Evolutionary conservation across 2,888 invertebrate genomes (phyloP), one percentile per base, ranked within the genome.

Genomic region (Trichogramma evanescens): DNA sequence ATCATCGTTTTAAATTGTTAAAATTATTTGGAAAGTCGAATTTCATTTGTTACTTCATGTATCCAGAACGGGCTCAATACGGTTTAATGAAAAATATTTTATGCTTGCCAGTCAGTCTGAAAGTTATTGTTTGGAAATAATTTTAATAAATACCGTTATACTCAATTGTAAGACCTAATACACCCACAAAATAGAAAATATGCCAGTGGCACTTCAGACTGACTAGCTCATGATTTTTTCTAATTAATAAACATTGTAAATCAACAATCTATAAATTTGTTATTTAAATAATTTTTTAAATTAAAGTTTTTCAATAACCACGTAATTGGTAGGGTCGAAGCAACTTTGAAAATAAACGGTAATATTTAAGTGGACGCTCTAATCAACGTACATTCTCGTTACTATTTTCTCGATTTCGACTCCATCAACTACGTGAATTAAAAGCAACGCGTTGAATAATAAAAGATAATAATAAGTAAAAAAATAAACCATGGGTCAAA

Each of bases 61-160:
- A 78, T 77, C 77, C 77, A 78, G 77, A 78, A 78, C 76, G 77
- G 77, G 77, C 74, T 77, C 41, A 10, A 9, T 13, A 9, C 46
- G 39, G 4, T 48, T 40, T 46, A 26, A 39, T 51, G 8, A 39
- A 54, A 38, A 39, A 50, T 38, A 38, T 52, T 13, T 45, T 8
- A 38, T 26, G 26, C 26, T 26, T 26, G 26, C 26, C 26, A 26
- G 26, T 26, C 26, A 26, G 26, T 26, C 26, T 26, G 26, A 26
- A 26, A 26, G 26, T 26, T 26, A 26, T 26, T 26, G 26, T 26
- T 26, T 26, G 26, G 26, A 26, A 26, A 26, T 26, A 26, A 26
- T 26, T 26, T 26, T 26, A 26, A 26, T 26, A 26, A 26, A 26
- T 26, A 26, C 26, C 26, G 26, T 26, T 26, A 2, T 26, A 26